Percentiles rank a stretch among this genome's conserved stretches.
These are phyloP conservation scores for Resseliella maxima DNA, from an alignment of 2,888 invertebrate species.

Conservation along the genomic window DNA sequence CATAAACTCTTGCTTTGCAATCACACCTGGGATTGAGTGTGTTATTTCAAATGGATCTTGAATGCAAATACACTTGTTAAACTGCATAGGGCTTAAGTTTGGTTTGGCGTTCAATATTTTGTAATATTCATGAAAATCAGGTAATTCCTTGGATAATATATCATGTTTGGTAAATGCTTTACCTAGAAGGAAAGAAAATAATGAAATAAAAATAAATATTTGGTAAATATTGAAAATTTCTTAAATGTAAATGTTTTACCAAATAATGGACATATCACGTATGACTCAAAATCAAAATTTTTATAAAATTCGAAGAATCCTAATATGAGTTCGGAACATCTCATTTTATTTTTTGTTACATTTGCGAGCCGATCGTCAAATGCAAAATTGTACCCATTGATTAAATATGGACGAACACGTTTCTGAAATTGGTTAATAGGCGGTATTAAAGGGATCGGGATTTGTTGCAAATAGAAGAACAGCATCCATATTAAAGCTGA, in stretches of 20 bases:
- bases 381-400: slow-evolving; percentile 50
- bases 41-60: slow-evolving; percentile 55
- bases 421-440: slow-evolving; percentile 44
- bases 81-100: background rate
- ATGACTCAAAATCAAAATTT: slow-evolving; percentile 29
- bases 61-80: slow-evolving; percentile 49
- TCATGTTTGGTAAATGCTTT: background rate
- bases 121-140: background rate
- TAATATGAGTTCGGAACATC: slow-evolving; percentile 13
- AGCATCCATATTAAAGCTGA: slow-evolving; percentile 56
- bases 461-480: slow-evolving; percentile 53
- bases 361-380: slow-evolving; percentile 13
- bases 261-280: slow-evolving; percentile 27
- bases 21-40: background rate
- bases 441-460: background rate
- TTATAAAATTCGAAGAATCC: slow-evolving; percentile 56
- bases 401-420: slow-evolving; percentile 7
- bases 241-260: slow-evolving; percentile 4
- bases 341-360: background rate
- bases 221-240: no score
- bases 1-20: background rate
- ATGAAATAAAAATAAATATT: no score
- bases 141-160: background rate
- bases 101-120: background rate
- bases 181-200: no score